A percentile compares a stretch with the other conserved stretches of the same genome.
phyloP scores from a whole-genome alignment of 2,113 vertebrate genomes.

The Antennarius striatus region DNA sequence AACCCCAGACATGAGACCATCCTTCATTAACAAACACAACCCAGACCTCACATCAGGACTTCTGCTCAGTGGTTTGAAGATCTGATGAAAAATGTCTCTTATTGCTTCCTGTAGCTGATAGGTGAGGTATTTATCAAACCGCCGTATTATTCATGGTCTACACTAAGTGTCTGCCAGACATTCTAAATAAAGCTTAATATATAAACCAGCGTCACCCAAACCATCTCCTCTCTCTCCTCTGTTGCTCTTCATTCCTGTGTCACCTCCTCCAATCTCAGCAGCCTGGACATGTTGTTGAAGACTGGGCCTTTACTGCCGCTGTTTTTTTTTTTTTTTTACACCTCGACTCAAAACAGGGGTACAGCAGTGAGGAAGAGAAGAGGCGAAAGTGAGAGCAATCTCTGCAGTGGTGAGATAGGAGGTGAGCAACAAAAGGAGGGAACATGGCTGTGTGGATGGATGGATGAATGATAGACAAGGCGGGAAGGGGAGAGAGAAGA shows the following conservation, averaged over 20 bases:
- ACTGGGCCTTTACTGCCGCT: conserved; percentile 26
- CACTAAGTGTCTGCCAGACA: neutral
- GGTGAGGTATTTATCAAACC: conserved; percentile 17
- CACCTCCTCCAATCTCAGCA: neutral
- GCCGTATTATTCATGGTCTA: conserved; percentile 14
- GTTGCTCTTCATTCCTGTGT: neutral
- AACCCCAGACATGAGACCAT: neutral
- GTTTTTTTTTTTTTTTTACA: conserved; percentile 15
- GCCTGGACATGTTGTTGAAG: conserved; percentile 28
- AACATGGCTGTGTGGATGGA: conserved; percentile 44
- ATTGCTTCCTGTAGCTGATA: neutral
- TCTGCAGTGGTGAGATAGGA: conserved; percentile 62
- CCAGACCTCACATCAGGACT: neutral
- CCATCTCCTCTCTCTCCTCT: conserved; percentile 3
- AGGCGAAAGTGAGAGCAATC: conserved; percentile 39
- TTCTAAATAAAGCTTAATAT: conserved; percentile 10
- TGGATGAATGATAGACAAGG: conserved; percentile 46
- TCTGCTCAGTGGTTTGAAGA: neutral
- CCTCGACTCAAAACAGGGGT: conserved; percentile 8
- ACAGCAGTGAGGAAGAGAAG: conserved; percentile 7
- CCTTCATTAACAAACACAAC: no score
- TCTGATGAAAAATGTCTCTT: conserved; percentile 1
- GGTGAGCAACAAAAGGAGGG: conserved; percentile 53
- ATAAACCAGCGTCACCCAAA: conserved; percentile 9
- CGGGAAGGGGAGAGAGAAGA: conserved; percentile 28